These are phyloP conservation scores for Acipenser transmontanus DNA, from an alignment of 2,797 vertebrate species.

Conservation along the genomic window DNA sequence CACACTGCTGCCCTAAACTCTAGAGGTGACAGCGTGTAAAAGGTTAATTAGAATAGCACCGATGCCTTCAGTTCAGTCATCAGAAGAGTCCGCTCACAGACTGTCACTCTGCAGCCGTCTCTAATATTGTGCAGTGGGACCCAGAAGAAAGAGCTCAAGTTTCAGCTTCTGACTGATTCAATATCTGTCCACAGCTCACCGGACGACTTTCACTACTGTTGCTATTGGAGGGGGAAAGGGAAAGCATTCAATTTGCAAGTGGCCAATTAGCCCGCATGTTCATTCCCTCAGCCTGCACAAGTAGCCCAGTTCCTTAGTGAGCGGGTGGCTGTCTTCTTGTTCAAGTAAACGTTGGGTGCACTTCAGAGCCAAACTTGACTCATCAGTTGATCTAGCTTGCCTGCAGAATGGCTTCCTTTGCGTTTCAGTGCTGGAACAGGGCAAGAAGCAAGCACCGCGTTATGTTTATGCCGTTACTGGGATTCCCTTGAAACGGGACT, in stretches of 20 bases:
- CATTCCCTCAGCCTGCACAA: background rate
- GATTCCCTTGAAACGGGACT: too few species aligned
- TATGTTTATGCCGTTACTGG: too few species aligned
- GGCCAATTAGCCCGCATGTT: constrained; percentile 1
- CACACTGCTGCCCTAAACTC: too few species aligned
- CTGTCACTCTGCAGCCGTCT: too few species aligned
- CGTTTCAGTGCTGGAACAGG: background rate
- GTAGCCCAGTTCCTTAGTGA: constrained; percentile 2
- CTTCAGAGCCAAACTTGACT: too few species aligned
- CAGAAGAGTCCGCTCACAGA: too few species aligned
- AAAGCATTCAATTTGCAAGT: background rate
- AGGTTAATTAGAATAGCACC: too few species aligned
- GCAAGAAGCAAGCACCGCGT: too few species aligned
- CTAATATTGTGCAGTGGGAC: too few species aligned
- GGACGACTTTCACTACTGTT: background rate
- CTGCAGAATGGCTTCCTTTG: background rate
- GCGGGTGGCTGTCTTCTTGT: background rate
- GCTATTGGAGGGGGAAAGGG: background rate
- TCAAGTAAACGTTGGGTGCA: background rate
- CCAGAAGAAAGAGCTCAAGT: too few species aligned
- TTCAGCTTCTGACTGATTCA: background rate
- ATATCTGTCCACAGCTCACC: background rate
- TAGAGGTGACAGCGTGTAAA: too few species aligned
- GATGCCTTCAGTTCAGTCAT: too few species aligned
- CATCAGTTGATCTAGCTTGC: constrained; percentile 8